Conservation (phyloP, 2,888 invertebrate species). For the Polyommatus iphigenia region DNA sequence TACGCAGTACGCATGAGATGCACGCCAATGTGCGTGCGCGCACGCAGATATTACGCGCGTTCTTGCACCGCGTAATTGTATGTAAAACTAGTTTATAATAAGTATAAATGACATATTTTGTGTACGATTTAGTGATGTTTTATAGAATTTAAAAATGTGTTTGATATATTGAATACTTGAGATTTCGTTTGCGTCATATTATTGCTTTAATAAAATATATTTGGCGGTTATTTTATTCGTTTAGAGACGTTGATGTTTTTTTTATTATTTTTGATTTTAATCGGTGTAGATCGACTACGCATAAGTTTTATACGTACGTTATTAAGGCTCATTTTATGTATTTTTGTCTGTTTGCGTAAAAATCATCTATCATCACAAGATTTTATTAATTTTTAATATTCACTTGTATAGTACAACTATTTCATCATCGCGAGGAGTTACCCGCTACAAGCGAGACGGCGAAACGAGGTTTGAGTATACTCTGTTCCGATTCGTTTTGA, state of each 20-base stretch:
- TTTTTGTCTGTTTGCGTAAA: conserved; percentile 40
- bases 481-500: neutral
- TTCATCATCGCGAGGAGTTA: conserved; percentile 23
- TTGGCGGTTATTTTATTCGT: conserved; percentile 61
- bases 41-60: neutral
- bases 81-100: conserved; percentile 49
- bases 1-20: neutral
- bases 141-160: conserved; percentile 50
- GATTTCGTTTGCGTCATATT: conserved; percentile 62
- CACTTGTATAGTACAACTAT: conserved; percentile 68
- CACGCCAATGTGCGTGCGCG: neutral
- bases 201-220: conserved; percentile 70
- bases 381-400: conserved; percentile 43
- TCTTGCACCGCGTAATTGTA: conserved; percentile 36
- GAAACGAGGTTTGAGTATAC: conserved; percentile 7
- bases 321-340: conserved; percentile 34
- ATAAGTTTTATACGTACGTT: conserved; percentile 34
- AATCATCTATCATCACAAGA: conserved; percentile 35
- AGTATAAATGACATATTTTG: conserved; percentile 76
- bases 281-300: conserved; percentile 39
- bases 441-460: conserved; percentile 41
- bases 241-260: conserved; percentile 59
- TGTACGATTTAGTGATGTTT: conserved; percentile 60
- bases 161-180: conserved; percentile 53
- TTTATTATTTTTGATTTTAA: conserved; percentile 52